A percentile compares a stretch with the other conserved stretches of the same genome.
Conservation (phyloP, 1,140 invertebrate species). For the Lepidurus couesii region DNA sequence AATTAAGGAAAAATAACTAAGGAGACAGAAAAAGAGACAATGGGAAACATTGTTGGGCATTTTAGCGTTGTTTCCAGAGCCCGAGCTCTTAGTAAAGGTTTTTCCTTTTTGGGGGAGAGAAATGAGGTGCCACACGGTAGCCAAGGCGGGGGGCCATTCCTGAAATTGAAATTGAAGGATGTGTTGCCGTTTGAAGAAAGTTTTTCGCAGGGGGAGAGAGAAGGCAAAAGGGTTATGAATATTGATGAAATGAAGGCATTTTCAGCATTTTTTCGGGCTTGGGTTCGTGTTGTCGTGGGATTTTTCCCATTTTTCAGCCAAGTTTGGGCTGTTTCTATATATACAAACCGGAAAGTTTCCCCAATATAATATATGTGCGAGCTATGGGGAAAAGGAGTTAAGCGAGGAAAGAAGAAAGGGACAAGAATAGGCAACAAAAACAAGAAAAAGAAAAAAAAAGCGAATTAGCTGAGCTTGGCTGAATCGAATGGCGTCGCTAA, state of each 20-base stretch:
- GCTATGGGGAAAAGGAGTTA: too few relatives aligned
- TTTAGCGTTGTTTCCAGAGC: background rate
- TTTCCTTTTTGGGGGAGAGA: background rate
- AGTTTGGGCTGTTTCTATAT: too few relatives aligned
- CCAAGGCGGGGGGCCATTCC: conserved; percentile 1
- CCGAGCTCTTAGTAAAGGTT: background rate
- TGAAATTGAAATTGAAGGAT: conserved; percentile 19
- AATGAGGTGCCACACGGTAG: conserved; percentile 8
- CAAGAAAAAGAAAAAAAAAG: background rate
- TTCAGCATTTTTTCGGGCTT: too few relatives aligned
- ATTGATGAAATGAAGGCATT: background rate
- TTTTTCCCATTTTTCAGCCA: too few relatives aligned
- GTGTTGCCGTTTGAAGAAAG: background rate
- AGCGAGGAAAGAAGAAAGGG: background rate
- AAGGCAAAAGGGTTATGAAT: background rate
- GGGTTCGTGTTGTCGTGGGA: too few relatives aligned
- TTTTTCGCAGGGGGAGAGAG: background rate
- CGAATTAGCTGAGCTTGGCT: background rate
- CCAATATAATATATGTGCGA: too few relatives aligned
- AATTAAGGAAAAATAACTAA: background rate
- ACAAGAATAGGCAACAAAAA: background rate
- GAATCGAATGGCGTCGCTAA: background rate
- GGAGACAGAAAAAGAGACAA: background rate
- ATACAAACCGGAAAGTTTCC: too few relatives aligned
- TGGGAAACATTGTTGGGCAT: background rate